Base-by-base conservation (phyloP, 2,888 invertebrate genomes). In the Philereme vetulata region DNA sequence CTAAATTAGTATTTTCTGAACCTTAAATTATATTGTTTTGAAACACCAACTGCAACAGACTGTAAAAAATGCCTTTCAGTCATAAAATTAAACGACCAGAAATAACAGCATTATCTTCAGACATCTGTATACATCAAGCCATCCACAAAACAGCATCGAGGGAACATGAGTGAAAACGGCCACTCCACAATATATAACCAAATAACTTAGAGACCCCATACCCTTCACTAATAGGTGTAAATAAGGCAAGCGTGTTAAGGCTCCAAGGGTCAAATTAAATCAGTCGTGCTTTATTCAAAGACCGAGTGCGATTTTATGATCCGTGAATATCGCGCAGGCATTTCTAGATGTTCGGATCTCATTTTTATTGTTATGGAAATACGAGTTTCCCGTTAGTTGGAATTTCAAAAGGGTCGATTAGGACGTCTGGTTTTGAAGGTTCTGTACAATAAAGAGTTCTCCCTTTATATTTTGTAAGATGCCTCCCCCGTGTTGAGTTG, bases 291-390 rank as follows among this genome's bases (percentile, higher is more conserved):
- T 80, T 81, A 82, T 82, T 82, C 84, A 83, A 80, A 79, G 80
- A 81, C 74, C 84, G 81, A 85, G 83, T 81, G 82, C 82, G 85
- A 88, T 87, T 92, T 92, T 92, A 92, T 92, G 92, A 90, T 88
- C 92, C 91, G 91, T 90, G 92, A 92, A 92, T 90, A 91, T 89
- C 90, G 86, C 88, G 72, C 84, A 86, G 85, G 90, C 90, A 90
- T 91, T 90, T 88, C 89, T 90, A 89, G 91, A 90, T 90, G 90
- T 90, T 88, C 83, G 88, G 88, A 91, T 90, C 90, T 89, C 85
- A 88, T 91, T 92, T 91, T 92, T 91, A 92, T 92, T 92, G 92
- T 92, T 89, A 92, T 92, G 90, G 90, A 90, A 92, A 92, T 90
- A 85, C 82, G 90, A 87, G 88, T 89, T 91, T 90, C 82, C 90